Evolutionary conservation across 2,888 invertebrate species (phyloP).

Genomic region (Clivina fossor): DNA sequence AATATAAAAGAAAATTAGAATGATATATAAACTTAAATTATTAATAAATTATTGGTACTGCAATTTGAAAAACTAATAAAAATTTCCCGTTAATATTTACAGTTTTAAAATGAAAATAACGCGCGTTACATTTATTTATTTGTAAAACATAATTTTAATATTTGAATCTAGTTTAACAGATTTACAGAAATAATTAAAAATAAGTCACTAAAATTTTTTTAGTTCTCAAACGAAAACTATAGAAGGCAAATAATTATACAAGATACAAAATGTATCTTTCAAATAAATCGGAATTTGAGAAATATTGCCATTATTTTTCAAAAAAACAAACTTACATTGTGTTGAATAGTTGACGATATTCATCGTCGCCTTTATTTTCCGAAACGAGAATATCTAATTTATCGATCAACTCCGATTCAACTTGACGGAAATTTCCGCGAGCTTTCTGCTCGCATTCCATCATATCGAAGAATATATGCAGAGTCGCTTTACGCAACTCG

Average conservation of each 20-base stretch:
- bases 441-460: constrained; percentile 89
- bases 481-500: constrained; percentile 81
- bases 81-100: too few species aligned
- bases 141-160: too few species aligned
- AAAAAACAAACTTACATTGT: constrained; percentile 77
- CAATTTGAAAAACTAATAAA: too few species aligned
- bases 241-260: constrained; percentile 7
- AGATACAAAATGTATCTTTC: constrained; percentile 21
- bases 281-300: not conserved
- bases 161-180: too few species aligned
- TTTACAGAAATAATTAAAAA: too few species aligned
- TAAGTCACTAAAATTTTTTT: too few species aligned
- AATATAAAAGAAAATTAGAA: too few species aligned
- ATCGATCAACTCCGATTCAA: constrained; percentile 92
- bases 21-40: too few species aligned
- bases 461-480: constrained; percentile 92
- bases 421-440: constrained; percentile 84
- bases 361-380: constrained; percentile 92
- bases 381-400: constrained; percentile 90
- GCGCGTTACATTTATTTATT: too few species aligned
- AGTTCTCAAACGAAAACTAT: too few species aligned
- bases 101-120: too few species aligned
- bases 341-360: constrained; percentile 89
- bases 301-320: constrained; percentile 1
- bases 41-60: too few species aligned